Conservation (phyloP, 2,797 vertebrate species). For the Oreonectes daqikongensis region DNA sequence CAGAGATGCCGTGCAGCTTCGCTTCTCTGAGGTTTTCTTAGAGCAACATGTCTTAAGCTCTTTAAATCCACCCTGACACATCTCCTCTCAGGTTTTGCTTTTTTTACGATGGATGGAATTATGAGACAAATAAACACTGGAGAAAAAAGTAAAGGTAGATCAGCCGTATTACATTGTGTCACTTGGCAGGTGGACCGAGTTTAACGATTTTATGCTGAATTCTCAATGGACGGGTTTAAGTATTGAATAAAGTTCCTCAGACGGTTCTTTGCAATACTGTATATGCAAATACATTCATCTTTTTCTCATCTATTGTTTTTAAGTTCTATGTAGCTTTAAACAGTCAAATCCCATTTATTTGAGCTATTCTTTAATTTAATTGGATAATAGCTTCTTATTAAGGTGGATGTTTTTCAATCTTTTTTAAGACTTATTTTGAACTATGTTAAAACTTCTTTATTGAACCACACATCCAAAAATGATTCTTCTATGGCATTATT, state of each 20-base stretch:
- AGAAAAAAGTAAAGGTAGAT: slow-evolving; percentile 21
- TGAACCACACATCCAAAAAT: too few species aligned
- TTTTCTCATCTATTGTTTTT: too few species aligned
- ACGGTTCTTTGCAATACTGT: not conserved
- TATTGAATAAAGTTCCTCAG: not conserved
- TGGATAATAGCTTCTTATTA: too few species aligned
- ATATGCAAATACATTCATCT: not conserved
- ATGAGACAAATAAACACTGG: slow-evolving; percentile 54
- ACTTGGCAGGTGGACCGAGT: slow-evolving; percentile 11
- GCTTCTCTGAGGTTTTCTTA: slow-evolving; percentile 60
- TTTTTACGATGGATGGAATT: slow-evolving; percentile 50
- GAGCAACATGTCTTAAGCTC: slow-evolving; percentile 55
- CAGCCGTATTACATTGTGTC: not conserved
- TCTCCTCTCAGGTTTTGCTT: slow-evolving; percentile 55
- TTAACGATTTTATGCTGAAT: slow-evolving; percentile 28
- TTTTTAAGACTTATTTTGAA: too few species aligned
- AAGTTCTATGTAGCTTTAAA: not conserved
- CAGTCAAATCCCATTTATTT: not conserved
- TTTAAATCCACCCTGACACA: slow-evolving; percentile 57
- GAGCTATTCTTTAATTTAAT: not conserved
- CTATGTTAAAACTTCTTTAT: too few species aligned
- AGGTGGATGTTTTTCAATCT: too few species aligned
- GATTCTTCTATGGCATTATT: too few species aligned
- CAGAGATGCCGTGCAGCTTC: slow-evolving; percentile 29
- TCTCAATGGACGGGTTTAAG: not conserved